Percentiles rank a stretch among this genome's conserved stretches.
Evolutionary conservation across 1,140 invertebrate genomes (phyloP).

Genomic region (Drosophila hydei): DNA sequence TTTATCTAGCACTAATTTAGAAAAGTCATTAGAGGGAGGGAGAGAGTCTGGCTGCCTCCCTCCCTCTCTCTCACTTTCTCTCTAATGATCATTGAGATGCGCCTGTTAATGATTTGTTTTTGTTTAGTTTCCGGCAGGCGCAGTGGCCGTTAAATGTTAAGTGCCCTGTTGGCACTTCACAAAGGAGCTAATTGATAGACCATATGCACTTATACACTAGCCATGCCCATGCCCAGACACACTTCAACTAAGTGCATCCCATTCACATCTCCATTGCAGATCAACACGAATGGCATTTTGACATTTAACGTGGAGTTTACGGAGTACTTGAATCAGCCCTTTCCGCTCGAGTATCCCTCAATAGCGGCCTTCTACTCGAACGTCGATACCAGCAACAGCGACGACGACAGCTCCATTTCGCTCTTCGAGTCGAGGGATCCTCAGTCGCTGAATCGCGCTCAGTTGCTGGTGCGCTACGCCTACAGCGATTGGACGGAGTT

Average conservation of each 20-base stretch:
- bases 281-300: slow-evolving; percentile 96
- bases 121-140: slow-evolving; percentile 74
- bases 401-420: slow-evolving; percentile 88
- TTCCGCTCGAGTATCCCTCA: slow-evolving; percentile 94
- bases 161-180: slow-evolving; percentile 72
- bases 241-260: slow-evolving; percentile 17
- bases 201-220: slow-evolving; percentile 52
- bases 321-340: slow-evolving; percentile 93
- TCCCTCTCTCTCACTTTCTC: slow-evolving; percentile 7
- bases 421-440: slow-evolving; percentile 90
- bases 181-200: slow-evolving; percentile 42
- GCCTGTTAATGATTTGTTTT: slow-evolving; percentile 73
- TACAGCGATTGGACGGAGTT: slow-evolving; percentile 90
- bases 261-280: slow-evolving; percentile 86
- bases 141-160: slow-evolving; percentile 49
- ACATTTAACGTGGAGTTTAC: slow-evolving; percentile 94
- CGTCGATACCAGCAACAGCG: slow-evolving; percentile 89
- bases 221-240: slow-evolving; percentile 1
- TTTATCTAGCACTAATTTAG: slow-evolving; percentile 39
- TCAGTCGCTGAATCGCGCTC: slow-evolving; percentile 87
- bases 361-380: slow-evolving; percentile 96
- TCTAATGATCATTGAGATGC: slow-evolving; percentile 53
- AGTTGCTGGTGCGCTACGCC: slow-evolving; percentile 87
- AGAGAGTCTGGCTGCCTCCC: slow-evolving; percentile 11
- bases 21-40: slow-evolving; percentile 34